Evolutionary conservation across 2,797 vertebrate genomes (phyloP).

Genomic region (Myotis daubentonii): DNA sequence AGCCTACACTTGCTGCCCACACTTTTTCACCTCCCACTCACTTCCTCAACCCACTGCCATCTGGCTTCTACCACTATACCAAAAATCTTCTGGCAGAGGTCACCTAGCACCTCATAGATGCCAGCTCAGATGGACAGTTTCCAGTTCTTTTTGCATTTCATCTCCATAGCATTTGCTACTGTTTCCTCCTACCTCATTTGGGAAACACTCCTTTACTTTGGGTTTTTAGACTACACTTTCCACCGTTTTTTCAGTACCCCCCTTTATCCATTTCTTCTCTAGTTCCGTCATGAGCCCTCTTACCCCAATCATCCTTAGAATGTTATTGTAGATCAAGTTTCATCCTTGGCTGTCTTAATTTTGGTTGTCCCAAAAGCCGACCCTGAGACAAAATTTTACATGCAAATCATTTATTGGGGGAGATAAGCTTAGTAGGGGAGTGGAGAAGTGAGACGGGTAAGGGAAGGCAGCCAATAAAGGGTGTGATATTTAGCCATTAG

Average conservation of each 20-base stretch:
- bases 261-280: conserved; percentile 8
- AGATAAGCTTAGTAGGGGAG: conserved; percentile 1
- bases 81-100: conserved; percentile 77
- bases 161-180: conserved; percentile 71
- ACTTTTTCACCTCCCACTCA: conserved; percentile 73
- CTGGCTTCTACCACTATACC: conserved; percentile 70
- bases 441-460: not conserved
- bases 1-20: conserved; percentile 67
- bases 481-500: not conserved
- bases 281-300: not conserved
- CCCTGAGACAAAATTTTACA: conserved; percentile 23
- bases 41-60: conserved; percentile 77
- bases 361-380: conserved; percentile 42
- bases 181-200: conserved; percentile 66
- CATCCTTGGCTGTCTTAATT: conserved; percentile 36
- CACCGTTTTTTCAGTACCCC: conserved; percentile 17
- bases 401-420: conserved; percentile 26
- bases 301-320: not conserved
- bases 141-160: conserved; percentile 73
- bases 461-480: conserved; percentile 14
- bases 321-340: conserved; percentile 8
- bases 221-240: conserved; percentile 24
- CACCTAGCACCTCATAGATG: conserved; percentile 66
- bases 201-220: conserved; percentile 54
- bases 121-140: conserved; percentile 70